Conservation (phyloP, 1,140 invertebrate genomes). For the Cephus cinctus region DNA sequence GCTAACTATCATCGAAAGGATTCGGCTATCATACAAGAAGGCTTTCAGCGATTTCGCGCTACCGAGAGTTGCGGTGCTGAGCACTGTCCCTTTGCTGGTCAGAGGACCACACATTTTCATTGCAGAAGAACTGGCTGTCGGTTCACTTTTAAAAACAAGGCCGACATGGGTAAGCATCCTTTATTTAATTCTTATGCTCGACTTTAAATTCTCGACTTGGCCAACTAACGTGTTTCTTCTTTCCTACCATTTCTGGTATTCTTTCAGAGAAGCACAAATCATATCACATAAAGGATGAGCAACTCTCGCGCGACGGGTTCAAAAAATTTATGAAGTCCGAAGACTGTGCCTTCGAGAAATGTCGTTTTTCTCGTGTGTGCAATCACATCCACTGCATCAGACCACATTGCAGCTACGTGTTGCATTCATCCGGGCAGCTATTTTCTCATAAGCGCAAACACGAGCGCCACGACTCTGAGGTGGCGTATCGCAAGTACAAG, state of each 20-base stretch:
- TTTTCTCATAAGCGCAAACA: constrained; percentile 98
- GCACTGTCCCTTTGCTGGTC: constrained; percentile 90
- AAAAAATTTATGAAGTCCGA: constrained; percentile 99
- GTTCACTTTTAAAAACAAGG: constrained; percentile 98
- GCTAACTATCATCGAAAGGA: constrained; percentile 98
- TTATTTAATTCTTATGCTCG: constrained; percentile 6
- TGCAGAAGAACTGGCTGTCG: constrained; percentile 86
- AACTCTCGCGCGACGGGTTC: constrained; percentile 92
- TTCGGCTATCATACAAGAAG: constrained; percentile 95
- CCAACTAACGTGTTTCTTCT: neutral
- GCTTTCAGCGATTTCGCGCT: constrained; percentile 87
- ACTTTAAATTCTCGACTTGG: neutral
- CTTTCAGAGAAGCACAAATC: constrained; percentile 96
- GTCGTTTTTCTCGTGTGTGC: constrained; percentile 90
- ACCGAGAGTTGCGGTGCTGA: constrained; percentile 87
- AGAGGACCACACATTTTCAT: constrained; percentile 96
- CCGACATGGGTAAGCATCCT: constrained; percentile 93
- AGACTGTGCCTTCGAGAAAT: constrained; percentile 85
- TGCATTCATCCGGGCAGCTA: constrained; percentile 95
- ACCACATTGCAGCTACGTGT: constrained; percentile 90
- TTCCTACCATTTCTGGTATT: constrained; percentile 19
- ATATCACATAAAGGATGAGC: constrained; percentile 97
- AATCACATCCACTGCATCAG: constrained; percentile 99
- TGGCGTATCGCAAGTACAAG: constrained; percentile 80
- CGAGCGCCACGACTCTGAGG: constrained; percentile 86